phyloP scores from a whole-genome alignment of 2,888 invertebrate genomes.

The Anarsia innoxiella region DNA sequence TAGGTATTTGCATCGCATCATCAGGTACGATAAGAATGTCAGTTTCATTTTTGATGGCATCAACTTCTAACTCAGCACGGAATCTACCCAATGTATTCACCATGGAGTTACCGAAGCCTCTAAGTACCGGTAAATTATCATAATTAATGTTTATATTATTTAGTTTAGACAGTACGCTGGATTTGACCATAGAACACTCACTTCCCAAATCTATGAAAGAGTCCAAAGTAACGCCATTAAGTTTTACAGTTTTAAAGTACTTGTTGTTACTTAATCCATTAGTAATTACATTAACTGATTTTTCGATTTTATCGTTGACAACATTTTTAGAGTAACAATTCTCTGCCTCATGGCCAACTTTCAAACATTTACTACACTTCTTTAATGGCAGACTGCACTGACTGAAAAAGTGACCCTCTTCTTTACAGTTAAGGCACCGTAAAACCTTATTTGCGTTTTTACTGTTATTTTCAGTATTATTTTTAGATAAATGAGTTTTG shows the following conservation, averaged over 20 bases:
- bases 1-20: constrained; percentile 5
- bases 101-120: constrained; percentile 12
- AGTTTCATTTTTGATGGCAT: constrained; percentile 1
- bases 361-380: background rate
- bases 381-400: background rate
- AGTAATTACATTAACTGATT: too few species aligned
- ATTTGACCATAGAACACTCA: too few species aligned
- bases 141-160: too few species aligned
- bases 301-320: too few species aligned
- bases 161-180: too few species aligned
- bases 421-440: background rate
- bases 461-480: background rate
- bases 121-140: constrained; percentile 5
- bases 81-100: constrained; percentile 7
- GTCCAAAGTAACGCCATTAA: too few species aligned
- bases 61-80: constrained; percentile 2
- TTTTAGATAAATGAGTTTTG: background rate
- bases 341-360: background rate
- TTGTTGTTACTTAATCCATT: too few species aligned
- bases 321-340: background rate
- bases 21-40: constrained; percentile 13
- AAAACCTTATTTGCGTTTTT: too few species aligned
- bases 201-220: too few species aligned
- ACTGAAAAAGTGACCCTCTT: background rate
- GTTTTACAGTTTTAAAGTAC: too few species aligned